Conservation (phyloP, 2,113 vertebrate species). For the Helogale parvula region DNA sequence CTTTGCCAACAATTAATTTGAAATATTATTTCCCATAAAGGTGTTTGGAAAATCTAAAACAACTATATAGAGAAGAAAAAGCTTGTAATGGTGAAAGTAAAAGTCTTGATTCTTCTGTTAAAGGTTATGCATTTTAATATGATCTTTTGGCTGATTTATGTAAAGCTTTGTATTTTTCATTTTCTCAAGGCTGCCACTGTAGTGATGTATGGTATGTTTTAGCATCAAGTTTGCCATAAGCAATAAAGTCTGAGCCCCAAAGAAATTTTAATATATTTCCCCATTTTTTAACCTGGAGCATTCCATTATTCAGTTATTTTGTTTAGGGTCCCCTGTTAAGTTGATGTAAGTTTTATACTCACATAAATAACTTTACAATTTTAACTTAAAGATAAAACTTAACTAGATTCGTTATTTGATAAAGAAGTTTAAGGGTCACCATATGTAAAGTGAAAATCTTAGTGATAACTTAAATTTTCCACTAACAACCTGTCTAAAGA, state of each 20-base stretch:
- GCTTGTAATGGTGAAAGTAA: slow-evolving; percentile 81
- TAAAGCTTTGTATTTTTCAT: slow-evolving; percentile 87
- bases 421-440: slow-evolving; percentile 35
- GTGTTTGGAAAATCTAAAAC: slow-evolving; percentile 80
- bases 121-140: slow-evolving; percentile 85
- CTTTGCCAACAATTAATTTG: slow-evolving; percentile 75
- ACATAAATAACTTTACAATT: slow-evolving; percentile 79
- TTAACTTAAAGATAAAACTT: slow-evolving; percentile 66
- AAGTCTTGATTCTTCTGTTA: slow-evolving; percentile 84
- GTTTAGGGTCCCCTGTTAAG: slow-evolving; percentile 75
- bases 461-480: slow-evolving; percentile 22
- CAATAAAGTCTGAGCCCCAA: slow-evolving; percentile 80
- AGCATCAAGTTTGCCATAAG: slow-evolving; percentile 81
- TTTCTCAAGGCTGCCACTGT: slow-evolving; percentile 83
- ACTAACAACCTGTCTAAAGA: slow-evolving; percentile 7
- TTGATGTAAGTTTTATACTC: slow-evolving; percentile 72
- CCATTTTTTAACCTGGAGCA: slow-evolving; percentile 71
- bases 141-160: slow-evolving; percentile 86
- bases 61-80: slow-evolving; percentile 79
- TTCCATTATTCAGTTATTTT: slow-evolving; percentile 81
- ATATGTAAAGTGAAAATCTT: slow-evolving; percentile 38
- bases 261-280: slow-evolving; percentile 85
- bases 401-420: slow-evolving; percentile 55
- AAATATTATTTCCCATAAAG: slow-evolving; percentile 79
- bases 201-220: slow-evolving; percentile 83